phyloP scores from a whole-genome alignment of 2,797 vertebrate genomes.

The Gobio occitaniae region DNA sequence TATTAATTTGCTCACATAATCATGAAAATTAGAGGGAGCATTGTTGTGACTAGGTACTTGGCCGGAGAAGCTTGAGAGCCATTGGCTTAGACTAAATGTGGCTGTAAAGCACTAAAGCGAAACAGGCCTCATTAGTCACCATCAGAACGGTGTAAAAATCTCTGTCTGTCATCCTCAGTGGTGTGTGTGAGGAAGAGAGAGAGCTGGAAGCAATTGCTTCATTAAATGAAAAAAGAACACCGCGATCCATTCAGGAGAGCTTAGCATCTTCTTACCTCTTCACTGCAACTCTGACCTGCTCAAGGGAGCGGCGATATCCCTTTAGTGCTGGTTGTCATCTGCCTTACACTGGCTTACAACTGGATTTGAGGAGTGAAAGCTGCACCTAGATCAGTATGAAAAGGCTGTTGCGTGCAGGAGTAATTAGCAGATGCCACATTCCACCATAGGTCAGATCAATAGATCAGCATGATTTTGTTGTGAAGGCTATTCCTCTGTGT shows the following conservation, averaged over 20 bases:
- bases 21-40: slow-evolving; percentile 7
- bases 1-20: slow-evolving; percentile 21
- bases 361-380: slow-evolving; percentile 13
- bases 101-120: background rate
- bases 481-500: background rate
- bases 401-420: background rate
- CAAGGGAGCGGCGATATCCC: slow-evolving; percentile 3
- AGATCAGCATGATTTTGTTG: slow-evolving; percentile 2
- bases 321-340: slow-evolving; percentile 25
- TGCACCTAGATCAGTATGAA: slow-evolving; percentile 18
- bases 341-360: slow-evolving; percentile 7
- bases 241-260: slow-evolving; percentile 25
- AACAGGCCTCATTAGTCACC: slow-evolving; percentile 27
- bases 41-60: slow-evolving; percentile 27
- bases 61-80: background rate
- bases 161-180: slow-evolving; percentile 29
- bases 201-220: slow-evolving; percentile 17
- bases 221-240: slow-evolving; percentile 33
- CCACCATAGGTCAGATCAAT: slow-evolving; percentile 17
- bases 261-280: slow-evolving; percentile 30
- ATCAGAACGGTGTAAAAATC: slow-evolving; percentile 25
- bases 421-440: slow-evolving; percentile 3
- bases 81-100: background rate
- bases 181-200: slow-evolving; percentile 21
- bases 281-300: slow-evolving; percentile 33